These are phyloP conservation scores for Stictonetta naevosa DNA, from an alignment of 2,113 vertebrate genomes.

Conservation along the genomic window DNA sequence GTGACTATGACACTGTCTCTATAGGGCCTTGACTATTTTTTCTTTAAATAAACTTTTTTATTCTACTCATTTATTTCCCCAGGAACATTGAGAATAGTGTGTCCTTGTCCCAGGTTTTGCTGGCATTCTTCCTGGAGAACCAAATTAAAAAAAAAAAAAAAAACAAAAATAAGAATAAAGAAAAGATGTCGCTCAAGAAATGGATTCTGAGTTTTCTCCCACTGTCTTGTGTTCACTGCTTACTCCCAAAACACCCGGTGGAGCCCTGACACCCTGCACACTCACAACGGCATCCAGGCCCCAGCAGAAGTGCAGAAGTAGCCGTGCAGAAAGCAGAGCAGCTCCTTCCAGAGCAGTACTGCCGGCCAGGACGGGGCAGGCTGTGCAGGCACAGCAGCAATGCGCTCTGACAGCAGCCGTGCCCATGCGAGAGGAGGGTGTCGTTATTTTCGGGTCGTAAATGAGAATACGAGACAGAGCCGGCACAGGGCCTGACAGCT, in stretches of 20 bases:
- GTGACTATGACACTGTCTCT: neutral
- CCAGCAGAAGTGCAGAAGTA: neutral
- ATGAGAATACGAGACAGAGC: neutral
- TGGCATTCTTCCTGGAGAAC: neutral
- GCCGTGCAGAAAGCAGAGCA: no score
- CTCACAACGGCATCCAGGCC: neutral
- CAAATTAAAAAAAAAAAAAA: neutral
- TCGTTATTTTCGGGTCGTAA: neutral
- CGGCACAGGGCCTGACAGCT: neutral
- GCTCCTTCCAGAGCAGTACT: neutral
- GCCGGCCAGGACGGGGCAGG: neutral
- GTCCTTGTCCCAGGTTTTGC: fast-evolving
- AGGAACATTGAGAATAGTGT: neutral
- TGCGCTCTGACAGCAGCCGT: neutral
- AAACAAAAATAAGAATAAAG: no score
- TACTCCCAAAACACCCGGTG: neutral
- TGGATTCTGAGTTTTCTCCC: neutral
- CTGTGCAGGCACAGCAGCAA: fast-evolving
- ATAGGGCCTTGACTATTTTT: neutral
- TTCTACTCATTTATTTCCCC: neutral
- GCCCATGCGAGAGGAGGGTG: neutral
- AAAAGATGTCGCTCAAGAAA: neutral
- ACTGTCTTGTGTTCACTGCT: neutral
- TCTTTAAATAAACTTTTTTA: neutral
- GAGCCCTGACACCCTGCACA: neutral